A percentile compares a stretch with the other conserved stretches of the same genome.
These are phyloP conservation scores for Blera fallax DNA, from an alignment of 2,888 invertebrate species.

Conservation along the genomic window DNA sequence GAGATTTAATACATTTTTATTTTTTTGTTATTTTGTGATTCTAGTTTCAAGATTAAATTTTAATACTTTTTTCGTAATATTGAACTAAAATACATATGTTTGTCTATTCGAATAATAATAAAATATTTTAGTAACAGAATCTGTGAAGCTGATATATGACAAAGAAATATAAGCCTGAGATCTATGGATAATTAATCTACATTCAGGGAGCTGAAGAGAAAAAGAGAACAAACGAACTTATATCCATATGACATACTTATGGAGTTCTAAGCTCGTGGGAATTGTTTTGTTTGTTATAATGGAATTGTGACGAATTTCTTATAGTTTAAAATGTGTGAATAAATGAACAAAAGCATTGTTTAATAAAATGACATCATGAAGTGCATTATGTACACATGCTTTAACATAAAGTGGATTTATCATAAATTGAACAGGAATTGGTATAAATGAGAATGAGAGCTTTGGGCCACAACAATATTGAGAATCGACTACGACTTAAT, in stretches of 20 bases:
- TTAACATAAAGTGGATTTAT: too few species aligned
- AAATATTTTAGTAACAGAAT: not conserved
- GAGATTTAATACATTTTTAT: slow-evolving; percentile 33
- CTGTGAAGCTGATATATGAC: not conserved
- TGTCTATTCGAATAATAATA: not conserved
- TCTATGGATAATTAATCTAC: not conserved
- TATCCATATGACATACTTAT: not conserved
- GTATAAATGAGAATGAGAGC: too few species aligned
- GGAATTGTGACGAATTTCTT: slow-evolving; percentile 1
- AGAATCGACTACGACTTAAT: too few species aligned
- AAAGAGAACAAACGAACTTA: not conserved
- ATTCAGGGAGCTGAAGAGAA: not conserved
- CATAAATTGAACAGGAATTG: too few species aligned
- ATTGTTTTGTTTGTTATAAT: not conserved
- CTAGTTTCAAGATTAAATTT: slow-evolving; percentile 39
- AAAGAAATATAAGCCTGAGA: not conserved
- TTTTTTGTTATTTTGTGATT: slow-evolving; percentile 16
- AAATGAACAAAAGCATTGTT: too few species aligned
- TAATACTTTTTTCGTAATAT: slow-evolving; percentile 42
- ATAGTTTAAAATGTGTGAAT: not conserved
- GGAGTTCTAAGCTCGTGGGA: not conserved
- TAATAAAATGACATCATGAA: too few species aligned
- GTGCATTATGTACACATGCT: too few species aligned
- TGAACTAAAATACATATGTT: slow-evolving; percentile 7
- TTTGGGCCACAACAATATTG: too few species aligned